Evolutionary conservation across 2,113 vertebrate species (phyloP).

Genomic region (Sterna hirundo): DNA sequence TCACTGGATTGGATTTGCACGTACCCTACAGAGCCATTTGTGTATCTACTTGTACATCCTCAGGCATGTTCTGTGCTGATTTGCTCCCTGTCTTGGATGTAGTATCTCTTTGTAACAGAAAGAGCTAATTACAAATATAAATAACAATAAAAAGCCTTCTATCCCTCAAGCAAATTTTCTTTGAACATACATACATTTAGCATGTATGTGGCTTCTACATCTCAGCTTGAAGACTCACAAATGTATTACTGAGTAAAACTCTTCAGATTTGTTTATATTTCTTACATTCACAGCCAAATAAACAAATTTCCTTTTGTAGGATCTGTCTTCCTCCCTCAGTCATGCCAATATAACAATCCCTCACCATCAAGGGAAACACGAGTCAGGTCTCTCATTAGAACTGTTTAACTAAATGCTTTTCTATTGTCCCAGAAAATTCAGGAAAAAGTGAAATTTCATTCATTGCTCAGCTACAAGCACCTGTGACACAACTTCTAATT

Average conservation of each 20-base stretch:
- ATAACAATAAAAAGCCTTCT: not conserved
- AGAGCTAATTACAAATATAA: slow-evolving; percentile 1
- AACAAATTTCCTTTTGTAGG: not conserved
- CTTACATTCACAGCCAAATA: not conserved
- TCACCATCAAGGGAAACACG: not conserved
- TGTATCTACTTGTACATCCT: not conserved
- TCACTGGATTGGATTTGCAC: not conserved
- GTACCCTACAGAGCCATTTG: not conserved
- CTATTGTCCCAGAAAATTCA: not conserved
- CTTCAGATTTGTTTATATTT: not conserved
- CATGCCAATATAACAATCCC: not conserved
- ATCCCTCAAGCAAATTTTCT: not conserved
- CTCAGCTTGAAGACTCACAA: not conserved
- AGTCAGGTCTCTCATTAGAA: not conserved
- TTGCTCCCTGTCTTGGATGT: not conserved
- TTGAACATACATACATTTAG: not conserved
- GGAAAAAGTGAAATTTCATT: not conserved
- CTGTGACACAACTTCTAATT: not conserved
- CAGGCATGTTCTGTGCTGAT: not conserved
- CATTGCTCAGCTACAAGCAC: not conserved
- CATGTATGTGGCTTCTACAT: not conserved
- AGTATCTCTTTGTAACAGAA: not conserved
- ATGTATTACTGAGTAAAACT: not conserved
- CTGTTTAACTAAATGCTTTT: not conserved
- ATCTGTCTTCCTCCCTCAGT: not conserved